These are phyloP conservation scores for Drosophila peninsularis DNA, from an alignment of 2,888 invertebrate genomes.

Conservation along the genomic window DNA sequence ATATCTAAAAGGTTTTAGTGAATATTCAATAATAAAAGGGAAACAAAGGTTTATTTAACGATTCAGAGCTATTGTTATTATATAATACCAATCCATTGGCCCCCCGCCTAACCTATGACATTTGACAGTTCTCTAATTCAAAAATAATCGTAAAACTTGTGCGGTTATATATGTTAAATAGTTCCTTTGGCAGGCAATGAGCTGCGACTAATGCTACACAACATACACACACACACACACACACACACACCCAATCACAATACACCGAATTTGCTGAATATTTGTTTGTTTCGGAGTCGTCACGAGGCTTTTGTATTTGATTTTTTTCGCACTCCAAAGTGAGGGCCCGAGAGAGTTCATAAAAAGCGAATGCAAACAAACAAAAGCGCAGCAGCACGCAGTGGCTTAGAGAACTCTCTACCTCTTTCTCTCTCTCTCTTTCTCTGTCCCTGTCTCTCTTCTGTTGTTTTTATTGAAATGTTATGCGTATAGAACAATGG, in stretches of 20 bases:
- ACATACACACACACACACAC: constrained; percentile 17
- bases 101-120: constrained; percentile 35
- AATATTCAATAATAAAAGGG: not conserved
- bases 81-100: not conserved
- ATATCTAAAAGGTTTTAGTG: not conserved
- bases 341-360: constrained; percentile 28
- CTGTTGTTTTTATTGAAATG: constrained; percentile 42
- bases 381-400: constrained; percentile 71
- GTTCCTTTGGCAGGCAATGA: constrained; percentile 49
- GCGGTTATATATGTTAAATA: constrained; percentile 41
- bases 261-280: constrained; percentile 4
- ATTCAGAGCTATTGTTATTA: constrained; percentile 1
- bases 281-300: constrained; percentile 27
- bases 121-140: constrained; percentile 47
- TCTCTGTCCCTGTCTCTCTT: not conserved
- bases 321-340: constrained; percentile 50
- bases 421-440: not conserved
- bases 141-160: constrained; percentile 17
- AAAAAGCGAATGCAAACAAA: constrained; percentile 64
- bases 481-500: constrained; percentile 54
- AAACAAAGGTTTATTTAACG: not conserved
- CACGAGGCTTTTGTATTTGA: constrained; percentile 26
- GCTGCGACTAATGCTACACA: constrained; percentile 47
- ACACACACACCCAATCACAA: constrained; percentile 3
- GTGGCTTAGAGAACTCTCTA: constrained; percentile 1